phyloP scores from a whole-genome alignment of 2,797 vertebrate genomes.

The Coracias cyanogaster region DNA sequence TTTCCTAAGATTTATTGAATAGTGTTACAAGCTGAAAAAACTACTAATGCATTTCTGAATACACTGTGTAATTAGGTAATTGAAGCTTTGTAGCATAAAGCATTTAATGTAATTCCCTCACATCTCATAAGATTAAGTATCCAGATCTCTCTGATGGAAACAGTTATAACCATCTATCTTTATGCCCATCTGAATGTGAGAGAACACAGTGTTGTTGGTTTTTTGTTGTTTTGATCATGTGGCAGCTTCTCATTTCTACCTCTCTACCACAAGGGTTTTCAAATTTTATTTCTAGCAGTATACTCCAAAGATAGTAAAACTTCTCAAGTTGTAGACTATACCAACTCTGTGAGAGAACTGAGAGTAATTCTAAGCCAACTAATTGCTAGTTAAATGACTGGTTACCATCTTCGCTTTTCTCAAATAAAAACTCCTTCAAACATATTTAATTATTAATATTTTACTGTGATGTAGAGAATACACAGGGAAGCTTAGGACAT shows the following conservation, averaged over 20 bases:
- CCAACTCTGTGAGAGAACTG: not conserved
- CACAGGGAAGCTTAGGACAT: not conserved
- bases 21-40: not conserved
- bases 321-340: not conserved
- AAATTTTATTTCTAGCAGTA: not conserved
- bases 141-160: not conserved
- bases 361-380: not conserved
- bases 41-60: not conserved
- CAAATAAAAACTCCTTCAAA: not conserved
- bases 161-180: not conserved
- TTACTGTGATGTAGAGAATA: not conserved
- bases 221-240: not conserved
- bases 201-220: not conserved
- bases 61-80: not conserved
- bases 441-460: not conserved
- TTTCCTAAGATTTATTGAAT: not conserved
- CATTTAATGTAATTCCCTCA: not conserved
- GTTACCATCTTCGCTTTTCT: not conserved
- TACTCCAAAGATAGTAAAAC: not conserved
- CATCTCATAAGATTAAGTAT: not conserved
- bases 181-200: not conserved
- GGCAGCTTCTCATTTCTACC: not conserved
- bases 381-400: not conserved
- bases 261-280: not conserved
- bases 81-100: not conserved